These are phyloP conservation scores for Zaprionus tsacasi DNA, from an alignment of 1,140 invertebrate species.

Conservation along the genomic window DNA sequence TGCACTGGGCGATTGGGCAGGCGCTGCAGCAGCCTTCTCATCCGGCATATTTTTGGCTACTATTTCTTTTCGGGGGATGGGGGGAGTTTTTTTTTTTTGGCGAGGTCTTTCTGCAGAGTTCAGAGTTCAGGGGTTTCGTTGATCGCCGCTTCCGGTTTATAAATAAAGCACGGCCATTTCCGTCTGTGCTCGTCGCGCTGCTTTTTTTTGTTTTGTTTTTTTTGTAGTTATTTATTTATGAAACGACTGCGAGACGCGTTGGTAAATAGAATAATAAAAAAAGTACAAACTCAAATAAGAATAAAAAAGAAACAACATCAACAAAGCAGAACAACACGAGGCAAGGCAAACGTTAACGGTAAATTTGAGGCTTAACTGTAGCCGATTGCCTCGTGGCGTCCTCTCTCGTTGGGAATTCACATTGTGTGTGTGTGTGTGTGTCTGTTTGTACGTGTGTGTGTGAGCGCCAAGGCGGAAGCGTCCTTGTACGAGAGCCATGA, in stretches of 20 bases:
- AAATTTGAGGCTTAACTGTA: constrained; percentile 71
- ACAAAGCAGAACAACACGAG: background rate
- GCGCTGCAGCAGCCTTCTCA: constrained; percentile 47
- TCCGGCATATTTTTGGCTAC: constrained; percentile 62
- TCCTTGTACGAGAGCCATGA: constrained; percentile 65
- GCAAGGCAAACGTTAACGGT: constrained; percentile 61
- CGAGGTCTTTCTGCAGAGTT: constrained; percentile 21
- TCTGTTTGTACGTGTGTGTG: constrained; percentile 10
- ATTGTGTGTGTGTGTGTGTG: background rate
- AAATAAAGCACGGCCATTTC: constrained; percentile 63
- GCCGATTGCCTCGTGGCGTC: constrained; percentile 47
- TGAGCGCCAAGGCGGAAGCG: constrained; percentile 67
- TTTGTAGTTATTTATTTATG: constrained; percentile 27
- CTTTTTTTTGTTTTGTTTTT: constrained; percentile 40
- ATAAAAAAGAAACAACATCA: constrained; percentile 15
- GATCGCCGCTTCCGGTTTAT: constrained; percentile 51
- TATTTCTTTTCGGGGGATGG: too few species aligned
- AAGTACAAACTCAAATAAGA: constrained; percentile 68
- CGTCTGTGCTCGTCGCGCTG: constrained; percentile 4
- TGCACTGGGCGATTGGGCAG: background rate
- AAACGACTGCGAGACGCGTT: constrained; percentile 41
- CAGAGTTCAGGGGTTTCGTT: constrained; percentile 48
- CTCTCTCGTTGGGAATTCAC: constrained; percentile 7
- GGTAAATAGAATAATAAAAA: constrained; percentile 68
- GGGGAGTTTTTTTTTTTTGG: background rate